Percentiles rank a stretch among this genome's conserved stretches.
phyloP scores from a whole-genome alignment of 2,888 invertebrate species.

The Platycheirus rosarum region DNA sequence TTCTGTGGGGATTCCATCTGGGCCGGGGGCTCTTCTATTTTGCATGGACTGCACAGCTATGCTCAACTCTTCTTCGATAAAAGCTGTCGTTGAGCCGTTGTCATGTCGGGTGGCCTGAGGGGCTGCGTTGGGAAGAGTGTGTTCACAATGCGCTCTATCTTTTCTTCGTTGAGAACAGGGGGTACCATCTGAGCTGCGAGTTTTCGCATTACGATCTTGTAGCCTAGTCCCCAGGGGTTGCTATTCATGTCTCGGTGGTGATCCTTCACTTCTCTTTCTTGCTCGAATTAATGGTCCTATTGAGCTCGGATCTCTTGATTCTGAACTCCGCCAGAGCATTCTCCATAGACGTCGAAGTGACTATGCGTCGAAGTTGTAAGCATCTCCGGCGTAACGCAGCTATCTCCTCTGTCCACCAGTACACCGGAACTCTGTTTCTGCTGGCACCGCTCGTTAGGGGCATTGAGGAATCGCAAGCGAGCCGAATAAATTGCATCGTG shows the following conservation, averaged over 20 bases:
- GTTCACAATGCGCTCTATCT: background rate
- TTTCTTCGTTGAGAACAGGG: background rate
- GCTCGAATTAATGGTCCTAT: no score
- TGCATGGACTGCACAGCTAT: no score
- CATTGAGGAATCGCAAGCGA: constrained; percentile 1
- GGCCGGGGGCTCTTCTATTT: constrained; percentile 36
- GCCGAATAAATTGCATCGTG: constrained; percentile 8
- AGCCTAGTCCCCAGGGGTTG: no score
- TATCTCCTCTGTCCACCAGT: constrained; percentile 32
- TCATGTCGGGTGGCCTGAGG: background rate
- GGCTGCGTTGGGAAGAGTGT: background rate
- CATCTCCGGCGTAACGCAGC: constrained; percentile 23
- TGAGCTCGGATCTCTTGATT: no score
- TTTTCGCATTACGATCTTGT: no score
- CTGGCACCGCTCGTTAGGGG: background rate
- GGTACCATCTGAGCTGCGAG: background rate
- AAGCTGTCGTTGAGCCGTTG: background rate
- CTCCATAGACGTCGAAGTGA: constrained; percentile 1
- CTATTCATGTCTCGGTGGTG: no score
- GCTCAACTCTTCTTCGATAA: constrained; percentile 15
- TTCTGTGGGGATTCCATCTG: constrained; percentile 48
- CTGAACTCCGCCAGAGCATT: no score
- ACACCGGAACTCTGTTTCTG: constrained; percentile 11
- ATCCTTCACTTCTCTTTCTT: no score
- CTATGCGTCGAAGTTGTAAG: constrained; percentile 4